Base-by-base conservation (phyloP, 1,140 invertebrate species). In the Megathymus violae region DNA sequence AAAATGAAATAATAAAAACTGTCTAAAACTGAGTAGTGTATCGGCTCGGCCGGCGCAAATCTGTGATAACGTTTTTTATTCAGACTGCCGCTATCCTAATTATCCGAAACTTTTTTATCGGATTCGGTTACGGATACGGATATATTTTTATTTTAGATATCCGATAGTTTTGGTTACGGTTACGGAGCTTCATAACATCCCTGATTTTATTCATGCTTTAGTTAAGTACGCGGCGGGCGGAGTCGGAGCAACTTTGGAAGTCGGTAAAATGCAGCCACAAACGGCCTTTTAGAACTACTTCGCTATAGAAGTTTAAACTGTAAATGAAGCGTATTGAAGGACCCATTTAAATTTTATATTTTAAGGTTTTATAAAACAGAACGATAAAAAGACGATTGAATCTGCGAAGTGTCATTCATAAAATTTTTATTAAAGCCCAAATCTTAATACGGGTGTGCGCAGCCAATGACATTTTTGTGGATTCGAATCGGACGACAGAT, bases 271-370 rank as follows among this genome's bases (percentile, higher is more conserved):
- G 4, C 15, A 31, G 47, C 47, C 47, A 58, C 64, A 67, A 51
- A 41, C 64, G 48, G 61, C 62, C 61, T 64, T 62, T 48, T 38
- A 11, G n/a, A 14, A 48, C 46, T 48, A 43, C 65, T 66, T 59
- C 27, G 66, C 54, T 67, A 63, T 62, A 64, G 67, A 74, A 64
- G 59, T 27, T 54, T 27, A 22, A 25, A 44, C 40, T 68, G 40
- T 47, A 71, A 74, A 70, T 70, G 71, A 67, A 67, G 58, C 47
- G 43, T 61, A 67, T 68, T 74, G 61, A 74, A 65, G 43, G 19
- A 16, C 27, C 59, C 62, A 63, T 70, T 70, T 70, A 62, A 74
- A 70, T 74, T 73, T 73, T 64, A 72, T 65, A 61, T 65, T 59
- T 72, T 72, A 63, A 69, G 47, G 43, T 56, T 66, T 72, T 72